Base-by-base conservation (phyloP, 2,888 invertebrate genomes). In the Mesorhabditis belari region DNA sequence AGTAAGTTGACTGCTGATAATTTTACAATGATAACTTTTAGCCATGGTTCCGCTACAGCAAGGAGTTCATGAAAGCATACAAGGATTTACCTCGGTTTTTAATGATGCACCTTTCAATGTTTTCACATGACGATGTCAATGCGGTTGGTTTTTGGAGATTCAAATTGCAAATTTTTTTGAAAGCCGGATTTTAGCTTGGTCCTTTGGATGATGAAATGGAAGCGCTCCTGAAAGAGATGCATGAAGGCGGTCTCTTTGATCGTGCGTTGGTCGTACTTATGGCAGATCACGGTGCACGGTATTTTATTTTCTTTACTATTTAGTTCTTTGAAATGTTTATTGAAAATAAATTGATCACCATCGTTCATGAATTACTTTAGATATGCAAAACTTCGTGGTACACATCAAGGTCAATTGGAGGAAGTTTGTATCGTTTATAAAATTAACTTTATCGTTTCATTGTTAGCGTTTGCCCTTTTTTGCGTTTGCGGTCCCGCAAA, bases 281-380 rank as follows among this genome's bases (percentile, higher is more conserved):
- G 91, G 89, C 91, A 4, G 94, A 95, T 83, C 94, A 95, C 81
- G 94, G 94, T 0, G 88, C 89, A n/a, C 66, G n/a, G n/a, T n/a
- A n/a, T n/a, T n/a, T n/a, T n/a, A n/a, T n/a, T n/a, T n/a, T n/a
- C n/a, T n/a, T n/a, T n/a, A n/a, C n/a, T n/a, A n/a, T n/a, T n/a
- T n/a, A n/a, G n/a, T n/a, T n/a, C n/a, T n/a, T n/a, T n/a, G n/a
- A n/a, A n/a, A n/a, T n/a, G n/a, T n/a, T n/a, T n/a, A n/a, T n/a
- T n/a, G n/a, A n/a, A n/a, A n/a, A n/a, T n/a, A n/a, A n/a, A n/a
- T n/a, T n/a, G n/a, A n/a, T n/a, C n/a, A 91, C 94, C 91, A 89
- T 91, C 4, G 94, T 95, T 83, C 94, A 95, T 82, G 94, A 94
- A 0, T 88, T 89, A 62, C 88, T n/a, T n/a, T 63, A 88, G 92